A percentile compares a stretch with the other conserved stretches of the same genome.
Evolutionary conservation across 2,797 vertebrate genomes (phyloP).

Genomic region (Leucoraja ocellata): DNA sequence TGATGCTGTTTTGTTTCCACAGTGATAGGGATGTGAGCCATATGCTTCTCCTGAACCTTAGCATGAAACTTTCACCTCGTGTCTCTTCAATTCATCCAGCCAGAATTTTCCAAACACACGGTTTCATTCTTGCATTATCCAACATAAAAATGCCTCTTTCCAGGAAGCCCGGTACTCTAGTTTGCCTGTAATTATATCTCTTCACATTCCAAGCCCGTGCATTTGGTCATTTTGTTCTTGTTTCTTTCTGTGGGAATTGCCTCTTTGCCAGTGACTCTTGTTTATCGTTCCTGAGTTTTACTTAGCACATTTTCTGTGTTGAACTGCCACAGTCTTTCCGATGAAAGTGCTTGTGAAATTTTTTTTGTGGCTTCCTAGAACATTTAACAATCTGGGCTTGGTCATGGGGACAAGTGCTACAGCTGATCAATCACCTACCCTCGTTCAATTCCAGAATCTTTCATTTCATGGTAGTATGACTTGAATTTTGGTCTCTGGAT

Average conservation of each 20-base stretch:
- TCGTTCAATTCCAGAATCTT: too few relatives aligned
- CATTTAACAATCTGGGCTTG: too few relatives aligned
- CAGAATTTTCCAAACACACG: too few relatives aligned
- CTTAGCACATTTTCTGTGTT: background rate
- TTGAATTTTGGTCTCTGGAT: too few relatives aligned
- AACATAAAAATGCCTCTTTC: background rate
- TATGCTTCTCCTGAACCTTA: too few relatives aligned
- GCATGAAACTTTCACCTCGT: background rate
- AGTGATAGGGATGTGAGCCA: too few relatives aligned
- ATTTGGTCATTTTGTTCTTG: background rate
- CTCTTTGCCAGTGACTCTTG: background rate
- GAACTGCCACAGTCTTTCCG: too few relatives aligned
- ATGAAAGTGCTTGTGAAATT: too few relatives aligned
- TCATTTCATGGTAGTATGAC: too few relatives aligned
- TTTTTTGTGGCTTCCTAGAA: too few relatives aligned
- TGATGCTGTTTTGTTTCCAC: background rate
- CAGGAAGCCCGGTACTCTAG: background rate
- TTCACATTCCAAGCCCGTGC: background rate
- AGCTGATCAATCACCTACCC: too few relatives aligned
- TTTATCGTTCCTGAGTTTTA: background rate
- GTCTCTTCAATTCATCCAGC: background rate
- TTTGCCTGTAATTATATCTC: background rate
- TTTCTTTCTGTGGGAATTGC: background rate
- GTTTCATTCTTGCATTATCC: background rate
- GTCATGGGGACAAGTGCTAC: too few relatives aligned